Conservation (phyloP, 2,113 vertebrate genomes). For the Oreotrochilus melanogaster region DNA sequence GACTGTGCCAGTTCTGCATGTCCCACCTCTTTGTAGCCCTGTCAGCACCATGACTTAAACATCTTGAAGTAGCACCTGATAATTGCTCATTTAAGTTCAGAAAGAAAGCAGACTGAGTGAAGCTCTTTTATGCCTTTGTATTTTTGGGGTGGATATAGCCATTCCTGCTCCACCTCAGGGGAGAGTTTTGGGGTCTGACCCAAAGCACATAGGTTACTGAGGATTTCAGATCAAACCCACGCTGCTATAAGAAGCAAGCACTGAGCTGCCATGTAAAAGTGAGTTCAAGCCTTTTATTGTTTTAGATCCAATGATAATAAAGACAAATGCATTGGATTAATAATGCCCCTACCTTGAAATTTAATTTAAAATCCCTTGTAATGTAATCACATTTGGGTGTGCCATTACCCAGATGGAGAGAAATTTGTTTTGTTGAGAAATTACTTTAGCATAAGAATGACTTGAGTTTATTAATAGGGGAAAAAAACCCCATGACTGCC, state of each 20-base stretch:
- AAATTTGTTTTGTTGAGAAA: constrained; percentile 74
- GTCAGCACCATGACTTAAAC: neutral
- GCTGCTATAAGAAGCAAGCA: neutral
- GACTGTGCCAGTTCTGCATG: neutral
- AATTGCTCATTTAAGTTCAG: neutral
- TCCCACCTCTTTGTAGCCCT: neutral
- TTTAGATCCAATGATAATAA: constrained; percentile 64
- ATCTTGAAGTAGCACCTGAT: neutral
- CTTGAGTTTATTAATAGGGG: constrained; percentile 57
- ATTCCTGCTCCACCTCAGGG: neutral
- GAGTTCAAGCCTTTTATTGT: constrained; percentile 39
- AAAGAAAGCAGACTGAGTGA: neutral
- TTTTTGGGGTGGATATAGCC: neutral
- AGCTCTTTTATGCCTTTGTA: neutral
- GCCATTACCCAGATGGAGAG: constrained; percentile 72
- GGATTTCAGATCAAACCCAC: neutral
- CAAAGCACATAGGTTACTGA: neutral
- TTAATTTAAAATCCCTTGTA: constrained; percentile 73
- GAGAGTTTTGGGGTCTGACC: neutral
- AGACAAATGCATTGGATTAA: constrained; percentile 64
- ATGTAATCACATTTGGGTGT: constrained; percentile 71
- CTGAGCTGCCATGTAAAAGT: neutral
- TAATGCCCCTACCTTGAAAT: constrained; percentile 69
- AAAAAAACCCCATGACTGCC: constrained; percentile 20
- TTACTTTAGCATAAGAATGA: constrained; percentile 64